Base-by-base conservation (phyloP, 2,888 invertebrate species). In the Aspidiotus rigidus region DNA sequence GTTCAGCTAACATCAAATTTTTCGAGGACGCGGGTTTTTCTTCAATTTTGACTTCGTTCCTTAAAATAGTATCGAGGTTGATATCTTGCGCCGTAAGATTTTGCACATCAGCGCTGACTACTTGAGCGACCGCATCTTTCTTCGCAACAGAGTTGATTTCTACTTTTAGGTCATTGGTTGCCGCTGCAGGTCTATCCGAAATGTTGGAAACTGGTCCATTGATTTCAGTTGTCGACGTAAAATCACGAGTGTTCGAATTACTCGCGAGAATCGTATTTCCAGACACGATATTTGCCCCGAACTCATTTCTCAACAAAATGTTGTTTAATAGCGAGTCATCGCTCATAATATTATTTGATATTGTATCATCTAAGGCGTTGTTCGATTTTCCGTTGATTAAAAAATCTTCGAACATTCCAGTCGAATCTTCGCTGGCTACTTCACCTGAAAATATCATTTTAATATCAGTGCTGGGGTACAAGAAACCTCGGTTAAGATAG, bases 1-100 rank as follows among this genome's bases (percentile, higher is more conserved):
- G 79, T 77, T 92, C 91, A 0, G 90, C 90, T 60, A 92, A 80
- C 87, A 91, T 89, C 63, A 83, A 81, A 81, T 78, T 89, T 87
- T 76, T 78, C 7, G 74, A 71, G 6, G 63, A 15, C 3, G 10
- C 39, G 44, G 16, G 59, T 15, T 15, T 62, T 7, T 62, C 62
- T 9, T 44, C 62, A 7, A 54, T 62, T 57, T 55, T 54, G 44
- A 53, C n/a, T 7, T 62, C 63, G 16, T n/a, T 69, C 42, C 49
- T 62, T 16, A 62, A 15, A 15, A 69, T 55, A 62, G 40, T 63
- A 6, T 28, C 15, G 7, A 57, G 56, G 62, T 69, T 69, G 49
- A 56, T 56, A 8, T 44, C 49, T 7, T 49, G 13, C 16, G 15
- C n/a, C 8, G 54, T 69, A n/a, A n/a, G n/a, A n/a, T n/a, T n/a